A percentile compares a stretch with the other conserved stretches of the same genome.
These are phyloP conservation scores for Callithrix jacchus DNA, from an alignment of 2,113 vertebrate species.

Conservation along the genomic window DNA sequence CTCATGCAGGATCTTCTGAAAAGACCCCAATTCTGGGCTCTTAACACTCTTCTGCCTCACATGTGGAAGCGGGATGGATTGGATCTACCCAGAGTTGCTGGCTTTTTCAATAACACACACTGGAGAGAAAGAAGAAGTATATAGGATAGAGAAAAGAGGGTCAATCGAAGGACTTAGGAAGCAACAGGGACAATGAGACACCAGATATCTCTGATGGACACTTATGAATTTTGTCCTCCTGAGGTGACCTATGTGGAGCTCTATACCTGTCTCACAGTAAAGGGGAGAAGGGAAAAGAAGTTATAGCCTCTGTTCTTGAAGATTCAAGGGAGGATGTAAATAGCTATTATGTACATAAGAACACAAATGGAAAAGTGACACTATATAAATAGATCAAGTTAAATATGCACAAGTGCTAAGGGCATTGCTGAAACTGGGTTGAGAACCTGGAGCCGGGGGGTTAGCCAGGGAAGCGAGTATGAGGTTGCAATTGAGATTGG, in stretches of 20 bases:
- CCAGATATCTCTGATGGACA: not conserved
- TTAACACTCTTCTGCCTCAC: not conserved
- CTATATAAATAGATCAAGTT: conserved; percentile 32
- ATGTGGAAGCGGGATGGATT: not conserved
- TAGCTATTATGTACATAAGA: not conserved
- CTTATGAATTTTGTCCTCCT: not conserved
- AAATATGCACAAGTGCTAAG: not conserved
- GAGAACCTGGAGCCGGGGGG: not conserved
- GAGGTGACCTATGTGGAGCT: not conserved
- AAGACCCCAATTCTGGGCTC: not conserved
- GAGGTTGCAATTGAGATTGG: not conserved
- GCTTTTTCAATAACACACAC: not conserved
- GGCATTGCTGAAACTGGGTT: not conserved
- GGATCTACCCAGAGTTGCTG: not conserved
- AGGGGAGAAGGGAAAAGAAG: not conserved
- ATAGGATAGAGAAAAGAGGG: not conserved
- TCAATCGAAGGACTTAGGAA: not conserved
- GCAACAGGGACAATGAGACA: not conserved
- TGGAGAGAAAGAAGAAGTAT: not conserved
- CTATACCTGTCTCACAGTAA: not conserved
- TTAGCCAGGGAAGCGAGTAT: not conserved
- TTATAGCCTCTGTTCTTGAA: not conserved
- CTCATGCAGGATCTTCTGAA: not conserved
- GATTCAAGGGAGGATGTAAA: not conserved
- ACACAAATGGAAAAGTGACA: conserved; percentile 31